Evolutionary conservation across 1,140 invertebrate species (phyloP).

Genomic region (Saccostrea cuccullata): DNA sequence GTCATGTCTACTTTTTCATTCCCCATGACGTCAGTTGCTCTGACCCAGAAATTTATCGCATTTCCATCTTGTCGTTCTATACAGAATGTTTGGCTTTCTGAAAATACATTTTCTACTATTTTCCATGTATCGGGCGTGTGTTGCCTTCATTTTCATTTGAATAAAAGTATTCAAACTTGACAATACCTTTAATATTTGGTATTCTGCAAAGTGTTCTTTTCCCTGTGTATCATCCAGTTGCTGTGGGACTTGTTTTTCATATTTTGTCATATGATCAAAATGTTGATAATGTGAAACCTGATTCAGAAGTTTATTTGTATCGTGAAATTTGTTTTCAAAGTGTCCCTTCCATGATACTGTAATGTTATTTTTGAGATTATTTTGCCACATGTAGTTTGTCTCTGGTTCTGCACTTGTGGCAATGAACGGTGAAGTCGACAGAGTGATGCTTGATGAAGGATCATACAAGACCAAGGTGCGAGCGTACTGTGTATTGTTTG

Average conservation of each 20-base stretch:
- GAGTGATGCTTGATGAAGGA: not conserved
- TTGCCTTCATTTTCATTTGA: slow-evolving; percentile 37
- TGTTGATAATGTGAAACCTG: slow-evolving; percentile 8
- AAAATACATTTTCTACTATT: not conserved
- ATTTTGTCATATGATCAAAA: slow-evolving; percentile 29
- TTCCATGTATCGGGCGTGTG: slow-evolving; percentile 21
- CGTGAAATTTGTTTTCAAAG: slow-evolving; percentile 30
- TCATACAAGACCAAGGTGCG: slow-evolving; percentile 22
- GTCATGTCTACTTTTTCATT: slow-evolving; percentile 44
- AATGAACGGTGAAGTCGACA: not conserved
- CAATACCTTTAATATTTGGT: slow-evolving; percentile 48
- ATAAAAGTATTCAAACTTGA: slow-evolving; percentile 25
- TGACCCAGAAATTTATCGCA: slow-evolving; percentile 47
- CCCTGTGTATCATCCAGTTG: slow-evolving; percentile 41
- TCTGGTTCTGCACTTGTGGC: slow-evolving; percentile 13
- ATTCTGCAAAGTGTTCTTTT: slow-evolving; percentile 38
- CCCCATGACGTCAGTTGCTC: slow-evolving; percentile 41
- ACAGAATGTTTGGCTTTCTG: slow-evolving; percentile 31
- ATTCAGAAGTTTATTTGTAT: slow-evolving; percentile 18
- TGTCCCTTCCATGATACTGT: slow-evolving; percentile 24
- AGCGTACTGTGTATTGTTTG: slow-evolving; percentile 37
- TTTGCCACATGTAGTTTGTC: slow-evolving; percentile 16
- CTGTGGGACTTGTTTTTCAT: slow-evolving; percentile 17
- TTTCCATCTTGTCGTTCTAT: slow-evolving; percentile 41
- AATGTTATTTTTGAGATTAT: not conserved